These are phyloP conservation scores for Pangasianodon hypophthalmus DNA, from an alignment of 2,113 vertebrate genomes.

Conservation along the genomic window DNA sequence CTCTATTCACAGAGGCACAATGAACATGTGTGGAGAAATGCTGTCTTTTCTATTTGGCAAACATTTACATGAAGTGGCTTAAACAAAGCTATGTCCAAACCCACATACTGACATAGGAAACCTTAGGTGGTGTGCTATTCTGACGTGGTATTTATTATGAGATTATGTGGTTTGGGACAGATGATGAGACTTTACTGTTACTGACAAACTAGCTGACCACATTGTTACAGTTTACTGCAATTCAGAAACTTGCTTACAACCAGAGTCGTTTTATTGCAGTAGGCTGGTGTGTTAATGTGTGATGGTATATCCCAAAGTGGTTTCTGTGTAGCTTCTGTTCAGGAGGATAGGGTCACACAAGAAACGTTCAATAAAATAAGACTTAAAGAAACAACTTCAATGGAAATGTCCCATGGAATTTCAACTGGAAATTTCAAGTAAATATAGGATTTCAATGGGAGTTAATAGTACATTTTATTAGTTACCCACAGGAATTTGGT, in stretches of 20 bases:
- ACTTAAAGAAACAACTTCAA: background rate
- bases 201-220: constrained; percentile 2
- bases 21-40: background rate
- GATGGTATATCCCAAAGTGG: background rate
- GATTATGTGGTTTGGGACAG: constrained; percentile 19
- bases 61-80: background rate
- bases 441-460: background rate
- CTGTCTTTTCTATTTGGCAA: constrained; percentile 2
- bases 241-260: background rate
- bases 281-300: background rate
- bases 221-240: background rate
- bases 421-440: background rate
- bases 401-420: background rate
- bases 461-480: background rate
- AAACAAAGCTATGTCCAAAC: background rate
- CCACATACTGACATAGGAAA: background rate
- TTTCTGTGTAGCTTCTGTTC: background rate
- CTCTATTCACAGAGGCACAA: background rate
- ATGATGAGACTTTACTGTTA: background rate
- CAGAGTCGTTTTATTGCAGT: background rate
- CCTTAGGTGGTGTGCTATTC: background rate
- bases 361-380: background rate
- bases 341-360: background rate
- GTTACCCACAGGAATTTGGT: background rate
- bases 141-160: constrained; percentile 13